Evolutionary conservation across 2,888 invertebrate species (phyloP).

Genomic region (Celastrina argiolus): DNA sequence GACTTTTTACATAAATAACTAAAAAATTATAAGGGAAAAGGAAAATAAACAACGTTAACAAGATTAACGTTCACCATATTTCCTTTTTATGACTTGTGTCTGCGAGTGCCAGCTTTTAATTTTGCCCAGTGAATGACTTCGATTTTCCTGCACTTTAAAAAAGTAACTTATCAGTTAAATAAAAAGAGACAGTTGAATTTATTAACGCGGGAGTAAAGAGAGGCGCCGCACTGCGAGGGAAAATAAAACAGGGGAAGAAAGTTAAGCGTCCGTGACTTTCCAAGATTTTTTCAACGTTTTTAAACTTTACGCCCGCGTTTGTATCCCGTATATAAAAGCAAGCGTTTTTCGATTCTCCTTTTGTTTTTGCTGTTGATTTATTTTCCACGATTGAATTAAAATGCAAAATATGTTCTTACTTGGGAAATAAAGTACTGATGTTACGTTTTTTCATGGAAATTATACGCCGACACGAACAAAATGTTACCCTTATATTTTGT

Average conservation of each 20-base stretch:
- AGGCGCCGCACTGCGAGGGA: constrained; percentile 53
- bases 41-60: constrained; percentile 30
- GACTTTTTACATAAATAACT: constrained; percentile 19
- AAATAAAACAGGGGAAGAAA: constrained; percentile 78
- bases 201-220: constrained; percentile 42
- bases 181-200: constrained; percentile 51
- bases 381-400: neutral
- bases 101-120: constrained; percentile 73
- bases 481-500: too few relatives aligned
- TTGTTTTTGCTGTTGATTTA: constrained; percentile 44
- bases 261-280: constrained; percentile 79
- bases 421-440: neutral
- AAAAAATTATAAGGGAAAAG: constrained; percentile 19
- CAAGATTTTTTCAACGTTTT: constrained; percentile 75
- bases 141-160: constrained; percentile 75
- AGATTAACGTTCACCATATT: constrained; percentile 62
- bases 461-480: neutral
- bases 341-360: constrained; percentile 64
- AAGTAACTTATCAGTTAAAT: constrained; percentile 74
- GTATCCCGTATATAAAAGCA: constrained; percentile 61
- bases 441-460: neutral
- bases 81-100: constrained; percentile 72
- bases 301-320: constrained; percentile 64
- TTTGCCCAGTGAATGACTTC: constrained; percentile 67
- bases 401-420: constrained; percentile 1